Percentiles rank a stretch among this genome's conserved stretches.
These are phyloP conservation scores for Tipula helvola DNA, from an alignment of 2,888 invertebrate genomes.

Conservation along the genomic window DNA sequence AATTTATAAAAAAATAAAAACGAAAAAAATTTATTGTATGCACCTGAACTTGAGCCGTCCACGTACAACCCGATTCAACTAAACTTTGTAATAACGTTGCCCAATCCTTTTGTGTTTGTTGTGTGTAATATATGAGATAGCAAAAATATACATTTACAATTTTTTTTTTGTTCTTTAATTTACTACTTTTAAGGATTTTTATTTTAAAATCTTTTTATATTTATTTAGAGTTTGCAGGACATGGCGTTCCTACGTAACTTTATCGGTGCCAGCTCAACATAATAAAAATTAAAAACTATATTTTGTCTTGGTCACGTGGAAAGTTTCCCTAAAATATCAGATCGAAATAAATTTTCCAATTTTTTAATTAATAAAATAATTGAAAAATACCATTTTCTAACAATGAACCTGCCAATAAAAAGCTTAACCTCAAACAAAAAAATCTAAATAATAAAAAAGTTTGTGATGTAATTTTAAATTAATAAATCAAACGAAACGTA, in stretches of 20 bases:
- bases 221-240: neutral
- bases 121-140: neutral
- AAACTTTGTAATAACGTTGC: slow-evolving; percentile 76
- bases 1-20: neutral
- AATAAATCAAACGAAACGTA: too few species aligned
- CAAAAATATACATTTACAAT: slow-evolving; percentile 6
- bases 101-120: slow-evolving; percentile 55
- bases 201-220: neutral
- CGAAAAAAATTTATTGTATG: slow-evolving; percentile 26
- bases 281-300: too few species aligned
- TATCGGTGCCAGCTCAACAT: too few species aligned
- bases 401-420: too few species aligned
- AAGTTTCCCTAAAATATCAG: too few species aligned
- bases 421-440: too few species aligned
- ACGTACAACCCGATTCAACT: slow-evolving; percentile 71
- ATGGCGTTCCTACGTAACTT: neutral
- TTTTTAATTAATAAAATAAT: too few species aligned
- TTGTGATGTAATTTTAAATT: too few species aligned
- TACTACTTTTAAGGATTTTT: neutral
- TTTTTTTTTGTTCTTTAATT: neutral
- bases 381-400: too few species aligned
- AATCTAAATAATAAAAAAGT: too few species aligned
- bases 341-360: too few species aligned
- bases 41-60: slow-evolving; percentile 66
- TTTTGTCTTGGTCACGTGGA: too few species aligned